Conservation (phyloP, 2,888 invertebrate species). For the Trachelus iudaicus region DNA sequence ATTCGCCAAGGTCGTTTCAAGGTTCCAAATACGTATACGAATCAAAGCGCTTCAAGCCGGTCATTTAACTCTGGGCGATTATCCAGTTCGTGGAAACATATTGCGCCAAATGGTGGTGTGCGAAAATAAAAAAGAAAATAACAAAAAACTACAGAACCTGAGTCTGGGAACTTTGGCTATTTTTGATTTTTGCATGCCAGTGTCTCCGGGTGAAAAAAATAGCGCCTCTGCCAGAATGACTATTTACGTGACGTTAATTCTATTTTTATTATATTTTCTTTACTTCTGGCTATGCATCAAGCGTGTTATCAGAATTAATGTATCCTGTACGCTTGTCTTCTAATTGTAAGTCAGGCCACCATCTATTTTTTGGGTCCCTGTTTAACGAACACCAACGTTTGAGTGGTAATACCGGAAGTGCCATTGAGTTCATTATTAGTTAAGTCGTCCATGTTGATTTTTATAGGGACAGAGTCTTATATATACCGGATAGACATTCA, state of each 20-base stretch:
- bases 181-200: not conserved
- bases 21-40: not conserved
- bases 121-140: not conserved
- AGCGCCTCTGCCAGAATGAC: not conserved
- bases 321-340: not conserved
- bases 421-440: not conserved
- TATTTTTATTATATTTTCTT: not conserved
- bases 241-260: not conserved
- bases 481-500: not conserved
- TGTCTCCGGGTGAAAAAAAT: not conserved
- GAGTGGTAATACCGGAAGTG: not conserved
- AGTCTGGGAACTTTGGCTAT: not conserved
- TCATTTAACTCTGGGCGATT: not conserved
- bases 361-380: not conserved
- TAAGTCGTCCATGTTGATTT: not conserved
- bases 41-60: not conserved
- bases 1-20: not conserved
- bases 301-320: not conserved
- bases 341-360: not conserved
- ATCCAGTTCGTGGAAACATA: not conserved
- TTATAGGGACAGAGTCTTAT: not conserved
- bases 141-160: not conserved
- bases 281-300: not conserved
- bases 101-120: not conserved
- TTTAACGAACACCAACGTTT: not conserved